Base-by-base conservation (phyloP, 2,888 invertebrate species). In the Thumatha senex region DNA sequence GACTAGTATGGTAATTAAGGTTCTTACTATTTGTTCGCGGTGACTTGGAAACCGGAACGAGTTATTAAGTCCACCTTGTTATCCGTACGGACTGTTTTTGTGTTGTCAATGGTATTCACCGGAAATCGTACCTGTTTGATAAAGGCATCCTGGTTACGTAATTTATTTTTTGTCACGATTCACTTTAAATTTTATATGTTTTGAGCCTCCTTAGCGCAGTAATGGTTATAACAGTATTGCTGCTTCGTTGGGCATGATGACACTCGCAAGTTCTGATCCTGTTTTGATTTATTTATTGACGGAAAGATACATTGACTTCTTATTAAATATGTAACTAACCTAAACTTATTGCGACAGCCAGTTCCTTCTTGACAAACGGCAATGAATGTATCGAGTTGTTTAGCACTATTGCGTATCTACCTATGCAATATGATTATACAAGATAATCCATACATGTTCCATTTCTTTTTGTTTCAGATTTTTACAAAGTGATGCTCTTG, bases 101-200 rank as follows among this genome's bases (percentile, higher is more conserved):
- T 72, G 60, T 61, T 51, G 57, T 62, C 70, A 60, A 54, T 67
- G 62, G 69, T 63, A 69, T 69, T 64, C 67, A 70, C 83, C 82
- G 86, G 86, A 86, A 83, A 80, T 76, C 73, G 70, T 79, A 85
- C 84, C 84, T 76, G 86, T 86, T 83, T 77, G 68, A 74, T 71
- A 67, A 61, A 69, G 70, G 73, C 78, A 80, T 79, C 80, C 82
- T 78, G 73, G 68, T 67, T 76, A 65, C 63, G 68, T 69, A 66
- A 72, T 31, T 2, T 72, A 72, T 79, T 59, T 67, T 74, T 73
- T 61, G 69, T 72, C 59, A 63, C 62, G 58, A 67, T 64, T 58
- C 57, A 61, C 63, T 67, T 71, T 54, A 43, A 47, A 44, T 35
- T 57, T 43, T 43, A 54, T 57, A 46, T 49, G 14, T 44, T 56